Evolutionary conservation across 1,140 invertebrate genomes (phyloP).

Genomic region (Zaprionus lachaisei): DNA sequence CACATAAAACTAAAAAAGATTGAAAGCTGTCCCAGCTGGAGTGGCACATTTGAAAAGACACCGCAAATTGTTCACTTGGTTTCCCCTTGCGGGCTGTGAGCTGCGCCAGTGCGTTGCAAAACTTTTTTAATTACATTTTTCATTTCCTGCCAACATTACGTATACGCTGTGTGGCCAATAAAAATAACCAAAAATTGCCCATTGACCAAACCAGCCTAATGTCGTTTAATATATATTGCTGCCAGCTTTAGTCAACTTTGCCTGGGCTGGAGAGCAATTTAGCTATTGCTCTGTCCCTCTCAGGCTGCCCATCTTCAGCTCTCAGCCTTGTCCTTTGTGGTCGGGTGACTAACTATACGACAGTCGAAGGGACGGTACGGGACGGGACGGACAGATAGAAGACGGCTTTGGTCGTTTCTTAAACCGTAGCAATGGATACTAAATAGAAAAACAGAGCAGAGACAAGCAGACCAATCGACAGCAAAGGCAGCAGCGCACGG

Average conservation of each 20-base stretch:
- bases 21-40: slow-evolving; percentile 45
- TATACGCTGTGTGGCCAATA: slow-evolving; percentile 71
- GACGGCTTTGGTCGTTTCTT: slow-evolving; percentile 65
- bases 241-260: slow-evolving; percentile 16
- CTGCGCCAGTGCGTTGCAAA: slow-evolving; percentile 29
- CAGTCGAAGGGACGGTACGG: slow-evolving; percentile 28
- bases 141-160: slow-evolving; percentile 76
- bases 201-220: slow-evolving; percentile 66
- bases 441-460: slow-evolving; percentile 18
- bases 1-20: slow-evolving; percentile 65
- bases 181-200: slow-evolving; percentile 72
- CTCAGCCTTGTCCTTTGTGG: slow-evolving; percentile 51
- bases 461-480: neutral
- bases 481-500: slow-evolving; percentile 5
- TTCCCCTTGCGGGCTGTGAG: neutral
- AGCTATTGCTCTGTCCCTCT: slow-evolving; percentile 59
- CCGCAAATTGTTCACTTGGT: slow-evolving; percentile 63
- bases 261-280: slow-evolving; percentile 50
- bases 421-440: slow-evolving; percentile 13
- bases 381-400: slow-evolving; percentile 49
- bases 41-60: slow-evolving; percentile 66
- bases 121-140: slow-evolving; percentile 82
- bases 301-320: neutral
- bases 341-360: slow-evolving; percentile 69
- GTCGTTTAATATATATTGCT: slow-evolving; percentile 59